A percentile compares a stretch with the other conserved stretches of the same genome.
Evolutionary conservation across 1,140 invertebrate genomes (phyloP).

Genomic region (Planococcus citri): DNA sequence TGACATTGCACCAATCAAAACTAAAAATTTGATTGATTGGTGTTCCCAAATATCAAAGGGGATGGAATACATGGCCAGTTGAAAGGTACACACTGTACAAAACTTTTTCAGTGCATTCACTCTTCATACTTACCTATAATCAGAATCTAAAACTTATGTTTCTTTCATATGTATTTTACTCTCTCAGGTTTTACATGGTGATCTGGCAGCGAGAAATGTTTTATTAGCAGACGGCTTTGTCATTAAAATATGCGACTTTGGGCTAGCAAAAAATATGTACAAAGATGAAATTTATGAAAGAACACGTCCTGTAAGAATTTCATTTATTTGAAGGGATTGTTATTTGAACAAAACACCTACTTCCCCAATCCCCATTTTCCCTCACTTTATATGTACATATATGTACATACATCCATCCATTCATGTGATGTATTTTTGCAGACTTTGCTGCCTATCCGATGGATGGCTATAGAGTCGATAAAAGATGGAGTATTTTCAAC

Average conservation of each 20-base stretch:
- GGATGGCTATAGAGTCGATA: conserved; percentile 71
- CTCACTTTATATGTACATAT: neutral
- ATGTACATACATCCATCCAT: conserved; percentile 8
- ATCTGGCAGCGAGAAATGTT: conserved; percentile 57
- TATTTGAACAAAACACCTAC: conserved; percentile 32
- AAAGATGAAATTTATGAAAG: conserved; percentile 51
- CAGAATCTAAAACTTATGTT: too few species aligned
- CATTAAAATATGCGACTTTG: conserved; percentile 58
- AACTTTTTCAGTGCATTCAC: too few species aligned
- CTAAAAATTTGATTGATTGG: too few species aligned
- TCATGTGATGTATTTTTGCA: conserved; percentile 34
- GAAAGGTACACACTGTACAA: too few species aligned
- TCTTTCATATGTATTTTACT: too few species aligned
- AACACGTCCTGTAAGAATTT: conserved; percentile 56
- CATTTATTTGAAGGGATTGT: conserved; percentile 80
- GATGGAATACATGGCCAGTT: conserved; percentile 76
- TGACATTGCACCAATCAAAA: too few species aligned
- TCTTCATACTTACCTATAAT: too few species aligned
- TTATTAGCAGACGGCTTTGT: conserved; percentile 46
- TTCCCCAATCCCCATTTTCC: conserved; percentile 34
- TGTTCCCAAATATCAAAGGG: too few species aligned
- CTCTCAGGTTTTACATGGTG: conserved; percentile 47
- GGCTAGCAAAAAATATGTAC: conserved; percentile 49
- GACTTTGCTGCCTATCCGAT: conserved; percentile 62
- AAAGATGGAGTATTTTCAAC: conserved; percentile 66